Evolutionary conservation across 2,797 vertebrate species (phyloP), one percentile per base, ranked within the genome.

Genomic region (Hemitrygon akajei): DNA sequence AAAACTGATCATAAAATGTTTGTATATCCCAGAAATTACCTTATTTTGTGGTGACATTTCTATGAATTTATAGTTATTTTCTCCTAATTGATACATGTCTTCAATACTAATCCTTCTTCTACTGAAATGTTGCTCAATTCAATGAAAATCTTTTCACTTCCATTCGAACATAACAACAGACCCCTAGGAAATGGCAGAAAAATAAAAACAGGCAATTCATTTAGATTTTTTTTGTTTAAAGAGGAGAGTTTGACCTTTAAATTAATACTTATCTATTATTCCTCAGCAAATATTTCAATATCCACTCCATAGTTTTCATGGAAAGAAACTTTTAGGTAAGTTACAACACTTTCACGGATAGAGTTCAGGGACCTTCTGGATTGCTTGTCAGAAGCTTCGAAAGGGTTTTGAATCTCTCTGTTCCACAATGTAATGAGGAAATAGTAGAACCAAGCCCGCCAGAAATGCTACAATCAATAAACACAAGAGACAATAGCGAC

Each of bases 401-500:
- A 98, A 96, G 0, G 97, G 96, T 94, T 98, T 99, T 96, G 98
- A 98, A 0, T 97, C 97, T 87, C 98, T 94, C 0, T 98, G 98
- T 95, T 99, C 98, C 96, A 98, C 95, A 95, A 98, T 94, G 94
- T 98, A 97, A 94, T 97, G 96, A 86, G 97, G 95, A 60, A 99
- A 96, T 94, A 99, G 95, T 96, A 98, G 94, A 96, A 98, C 98
- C 81, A 98, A 94, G n/a, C 96, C 96, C 77, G 97, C 96, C 0
- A 99, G 96, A 71, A 98, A 97, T 9, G 97, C 81, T 10, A 95
- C 93, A 11, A 96, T 96, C 94, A 95, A 96, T 94, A 97, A 16
- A 0, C 97, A 96, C 96, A 99, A 96, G 79, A 99, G 97, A 81
- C 98, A 40, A 2, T 98, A 98, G 94, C 98, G 98, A 60, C 97